phyloP scores from a whole-genome alignment of 2,797 vertebrate genomes.

The Sebastiscus tertius region DNA sequence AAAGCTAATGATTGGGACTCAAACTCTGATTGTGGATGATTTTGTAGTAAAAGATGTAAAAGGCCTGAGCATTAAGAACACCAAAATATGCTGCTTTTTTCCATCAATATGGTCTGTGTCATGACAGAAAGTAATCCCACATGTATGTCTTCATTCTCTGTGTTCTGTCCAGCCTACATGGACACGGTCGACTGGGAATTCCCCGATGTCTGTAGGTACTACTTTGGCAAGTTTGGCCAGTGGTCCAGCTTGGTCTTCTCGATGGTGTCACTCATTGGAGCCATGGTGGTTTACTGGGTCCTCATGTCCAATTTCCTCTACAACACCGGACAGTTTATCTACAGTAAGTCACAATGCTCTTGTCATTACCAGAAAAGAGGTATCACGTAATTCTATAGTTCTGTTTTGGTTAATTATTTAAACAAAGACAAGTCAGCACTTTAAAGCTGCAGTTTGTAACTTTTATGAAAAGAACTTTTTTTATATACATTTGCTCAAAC shows the following conservation, averaged over 20 bases:
- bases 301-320: conserved; percentile 99
- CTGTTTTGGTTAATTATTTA: not conserved
- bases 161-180: conserved; percentile 76
- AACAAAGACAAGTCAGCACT: not conserved
- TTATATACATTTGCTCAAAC: too few relatives aligned
- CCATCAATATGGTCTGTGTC: not conserved
- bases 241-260: conserved; percentile 96
- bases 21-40: not conserved
- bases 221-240: conserved; percentile 93
- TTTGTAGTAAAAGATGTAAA: not conserved
- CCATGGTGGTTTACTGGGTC: conserved; percentile 99
- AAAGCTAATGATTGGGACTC: not conserved
- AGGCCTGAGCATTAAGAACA: not conserved
- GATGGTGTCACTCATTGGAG: conserved; percentile 92
- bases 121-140: not conserved
- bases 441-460: not conserved
- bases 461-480: not conserved
- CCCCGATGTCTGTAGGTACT: conserved; percentile 94
- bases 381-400: not conserved
- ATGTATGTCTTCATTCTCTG: not conserved
- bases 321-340: conserved; percentile 95
- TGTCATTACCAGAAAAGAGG: not conserved
- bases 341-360: conserved; percentile 85
- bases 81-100: not conserved
- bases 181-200: conserved; percentile 95